Percentiles rank a stretch among this genome's conserved stretches.
Conservation (phyloP, 2,888 invertebrate species). For the Callyntrura sp. region DNA sequence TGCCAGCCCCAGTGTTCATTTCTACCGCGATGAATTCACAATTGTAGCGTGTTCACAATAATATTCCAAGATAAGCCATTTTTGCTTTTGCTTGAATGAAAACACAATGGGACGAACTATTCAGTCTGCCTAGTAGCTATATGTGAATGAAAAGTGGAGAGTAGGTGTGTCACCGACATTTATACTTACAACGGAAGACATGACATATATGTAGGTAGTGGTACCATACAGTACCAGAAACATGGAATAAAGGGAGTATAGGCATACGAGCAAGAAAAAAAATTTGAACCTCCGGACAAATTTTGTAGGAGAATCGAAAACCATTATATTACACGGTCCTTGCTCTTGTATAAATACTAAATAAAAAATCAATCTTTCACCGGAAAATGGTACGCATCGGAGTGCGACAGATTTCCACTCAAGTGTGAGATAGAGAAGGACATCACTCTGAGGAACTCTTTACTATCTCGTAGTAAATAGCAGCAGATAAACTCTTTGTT, state of each 20-base stretch:
- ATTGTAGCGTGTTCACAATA: too few species aligned
- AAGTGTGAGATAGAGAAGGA: constrained; percentile 34
- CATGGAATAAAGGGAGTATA: too few species aligned
- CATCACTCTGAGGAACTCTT: neutral
- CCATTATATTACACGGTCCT: constrained; percentile 10
- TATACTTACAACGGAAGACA: too few species aligned
- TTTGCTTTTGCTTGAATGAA: too few species aligned
- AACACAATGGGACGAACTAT: too few species aligned
- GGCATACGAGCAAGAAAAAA: too few species aligned
- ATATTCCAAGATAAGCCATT: too few species aligned
- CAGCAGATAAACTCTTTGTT: constrained; percentile 38
- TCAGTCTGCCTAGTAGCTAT: too few species aligned
- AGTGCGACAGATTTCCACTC: constrained; percentile 34
- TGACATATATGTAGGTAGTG: too few species aligned
- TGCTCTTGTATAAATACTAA: constrained; percentile 23
- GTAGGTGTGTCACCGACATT: too few species aligned
- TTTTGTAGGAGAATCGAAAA: neutral
- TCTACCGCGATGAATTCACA: neutral
- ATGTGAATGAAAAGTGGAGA: too few species aligned
- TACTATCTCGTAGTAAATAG: neutral
- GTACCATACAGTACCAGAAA: too few species aligned
- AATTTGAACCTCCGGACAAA: neutral
- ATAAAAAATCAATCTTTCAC: constrained; percentile 57
- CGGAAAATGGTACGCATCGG: constrained; percentile 44
- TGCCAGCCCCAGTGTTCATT: neutral